Percentiles rank a stretch among this genome's conserved stretches.
Conservation (phyloP, 1,140 invertebrate species). For the Leptoteleia sp. region DNA sequence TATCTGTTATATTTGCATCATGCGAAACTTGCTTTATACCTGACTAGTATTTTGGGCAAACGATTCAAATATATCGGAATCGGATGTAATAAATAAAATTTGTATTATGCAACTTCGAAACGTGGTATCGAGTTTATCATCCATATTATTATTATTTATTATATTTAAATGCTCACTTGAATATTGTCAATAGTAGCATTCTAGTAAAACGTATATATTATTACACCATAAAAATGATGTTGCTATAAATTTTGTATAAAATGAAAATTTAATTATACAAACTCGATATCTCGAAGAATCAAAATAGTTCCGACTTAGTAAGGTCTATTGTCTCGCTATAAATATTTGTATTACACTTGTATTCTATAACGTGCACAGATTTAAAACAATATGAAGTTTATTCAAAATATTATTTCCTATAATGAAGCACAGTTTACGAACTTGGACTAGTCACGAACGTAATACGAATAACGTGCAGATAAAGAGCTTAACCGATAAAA, state of each 20-base stretch:
- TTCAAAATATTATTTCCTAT: constrained; percentile 4
- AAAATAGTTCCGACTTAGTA: no score
- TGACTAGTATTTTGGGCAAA: constrained; percentile 60
- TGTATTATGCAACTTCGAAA: constrained; percentile 10
- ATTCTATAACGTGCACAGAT: background rate
- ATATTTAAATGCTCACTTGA: no score
- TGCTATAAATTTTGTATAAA: no score
- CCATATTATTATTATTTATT: background rate
- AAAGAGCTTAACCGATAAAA: constrained; percentile 14
- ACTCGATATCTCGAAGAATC: no score
- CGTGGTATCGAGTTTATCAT: constrained; percentile 3
- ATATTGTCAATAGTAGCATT: no score
- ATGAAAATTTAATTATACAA: no score
- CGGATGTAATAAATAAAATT: constrained; percentile 43
- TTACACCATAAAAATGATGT: no score
- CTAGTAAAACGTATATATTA: no score
- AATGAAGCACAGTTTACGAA: constrained; percentile 25
- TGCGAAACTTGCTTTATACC: constrained; percentile 39
- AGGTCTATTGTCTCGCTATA: no score
- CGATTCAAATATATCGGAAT: constrained; percentile 46
- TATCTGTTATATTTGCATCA: constrained; percentile 24
- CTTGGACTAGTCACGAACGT: constrained; percentile 41
- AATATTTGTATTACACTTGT: no score
- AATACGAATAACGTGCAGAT: constrained; percentile 36
- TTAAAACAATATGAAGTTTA: background rate